These are phyloP conservation scores for Bradynema listronoti DNA, from an alignment of 1,140 invertebrate species.

Conservation along the genomic window DNA sequence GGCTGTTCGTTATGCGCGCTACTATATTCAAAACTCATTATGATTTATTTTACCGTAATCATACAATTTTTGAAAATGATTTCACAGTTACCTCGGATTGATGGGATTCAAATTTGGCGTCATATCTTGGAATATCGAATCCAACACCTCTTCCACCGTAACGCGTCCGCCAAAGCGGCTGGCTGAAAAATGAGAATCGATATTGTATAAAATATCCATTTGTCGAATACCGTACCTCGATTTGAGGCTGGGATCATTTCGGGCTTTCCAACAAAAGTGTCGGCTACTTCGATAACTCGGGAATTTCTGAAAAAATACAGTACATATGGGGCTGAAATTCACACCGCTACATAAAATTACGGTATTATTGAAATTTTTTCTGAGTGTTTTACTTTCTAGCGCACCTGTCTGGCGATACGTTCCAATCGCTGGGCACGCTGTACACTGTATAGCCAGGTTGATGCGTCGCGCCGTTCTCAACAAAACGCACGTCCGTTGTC, in stretches of 20 bases:
- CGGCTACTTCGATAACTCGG: constrained; percentile 53
- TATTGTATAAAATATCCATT: constrained; percentile 28
- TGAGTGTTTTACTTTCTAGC: not conserved
- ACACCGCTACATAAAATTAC: not conserved
- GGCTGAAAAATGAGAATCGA: constrained; percentile 7
- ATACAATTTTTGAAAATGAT: not conserved
- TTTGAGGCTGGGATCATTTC: constrained; percentile 6
- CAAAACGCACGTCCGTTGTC: constrained; percentile 35
- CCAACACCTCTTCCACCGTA: constrained; percentile 82
- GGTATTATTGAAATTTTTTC: constrained; percentile 6
- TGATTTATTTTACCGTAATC: not conserved
- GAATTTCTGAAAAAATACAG: constrained; percentile 23
- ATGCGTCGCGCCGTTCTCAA: constrained; percentile 2
- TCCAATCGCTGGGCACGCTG: constrained; percentile 49
- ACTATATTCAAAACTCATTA: not conserved
- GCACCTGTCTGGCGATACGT: constrained; percentile 31
- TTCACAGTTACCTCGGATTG: constrained; percentile 28
- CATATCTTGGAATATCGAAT: constrained; percentile 65
- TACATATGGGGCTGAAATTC: not conserved
- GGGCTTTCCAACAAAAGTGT: constrained; percentile 48
- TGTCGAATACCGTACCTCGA: constrained; percentile 1
- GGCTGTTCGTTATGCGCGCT: constrained; percentile 34
- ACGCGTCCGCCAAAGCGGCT: constrained; percentile 63
- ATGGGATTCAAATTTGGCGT: constrained; percentile 38
- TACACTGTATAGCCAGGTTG: constrained; percentile 55